phyloP scores from a whole-genome alignment of 2,888 invertebrate species.

The Meloe dianella region DNA sequence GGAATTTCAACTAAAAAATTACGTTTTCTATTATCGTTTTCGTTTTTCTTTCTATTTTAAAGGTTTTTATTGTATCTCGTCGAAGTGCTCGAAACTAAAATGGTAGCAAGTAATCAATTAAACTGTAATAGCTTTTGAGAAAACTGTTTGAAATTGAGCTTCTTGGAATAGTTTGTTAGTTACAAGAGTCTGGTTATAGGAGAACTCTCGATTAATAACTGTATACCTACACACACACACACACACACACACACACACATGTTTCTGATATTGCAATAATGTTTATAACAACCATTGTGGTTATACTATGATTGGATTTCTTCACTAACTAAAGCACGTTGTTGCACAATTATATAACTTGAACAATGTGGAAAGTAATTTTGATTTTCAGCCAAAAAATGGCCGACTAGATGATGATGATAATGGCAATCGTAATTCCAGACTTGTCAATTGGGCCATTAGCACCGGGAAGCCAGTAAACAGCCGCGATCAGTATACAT shows the following conservation, averaged over 20 bases:
- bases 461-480: conserved; percentile 26
- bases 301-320: background rate
- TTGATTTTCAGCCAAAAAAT: background rate
- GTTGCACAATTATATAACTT: background rate
- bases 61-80: conserved; percentile 13
- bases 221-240: conserved; percentile 16
- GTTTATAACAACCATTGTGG: background rate
- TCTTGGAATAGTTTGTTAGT: conserved; percentile 32
- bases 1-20: background rate
- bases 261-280: background rate
- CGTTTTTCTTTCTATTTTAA: background rate
- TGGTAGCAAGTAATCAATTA: conserved; percentile 39
- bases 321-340: background rate
- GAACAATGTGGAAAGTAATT: background rate
- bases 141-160: conserved; percentile 39
- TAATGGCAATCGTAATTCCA: conserved; percentile 5
- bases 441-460: conserved; percentile 22
- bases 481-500: conserved; percentile 24
- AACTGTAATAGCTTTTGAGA: conserved; percentile 42
- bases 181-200: conserved; percentile 16
- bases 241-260: background rate
- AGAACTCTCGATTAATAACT: conserved; percentile 36
- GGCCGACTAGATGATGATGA: background rate
- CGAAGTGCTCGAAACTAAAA: conserved; percentile 18
- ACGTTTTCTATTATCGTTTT: background rate